Evolutionary conservation across 2,888 invertebrate genomes (phyloP), one percentile per base, ranked within the genome.

Genomic region (Antheraea assamensis): DNA sequence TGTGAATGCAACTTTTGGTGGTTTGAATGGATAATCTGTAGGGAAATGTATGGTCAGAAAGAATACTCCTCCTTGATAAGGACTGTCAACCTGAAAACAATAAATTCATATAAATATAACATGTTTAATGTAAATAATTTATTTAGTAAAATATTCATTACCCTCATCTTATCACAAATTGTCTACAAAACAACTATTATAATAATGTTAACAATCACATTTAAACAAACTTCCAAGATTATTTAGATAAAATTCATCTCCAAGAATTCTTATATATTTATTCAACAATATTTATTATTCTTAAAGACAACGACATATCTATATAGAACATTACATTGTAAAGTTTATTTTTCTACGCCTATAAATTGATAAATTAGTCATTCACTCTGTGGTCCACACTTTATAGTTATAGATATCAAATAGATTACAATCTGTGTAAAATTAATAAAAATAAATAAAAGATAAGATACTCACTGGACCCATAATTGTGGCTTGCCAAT

Each of bases 401-500:
- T 42, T 19, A 52, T 21, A 52, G 2, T 52, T 52, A 21, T 15
- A 1, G 19, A 19, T 52, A 21, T 52, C 49, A 52, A 52, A 4
- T 1, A 52, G 49, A 19, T 21, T 52, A 21, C 2, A 55, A 55
- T n/a, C n/a, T 64, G 30, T 27, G 4, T 3, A 15, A 24, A 24
- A 17, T 30, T 2, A 17, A 64, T 13, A 30, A 17, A 2, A 64
- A 5, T 3, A 30, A 21, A 27, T n/a, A n/a, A n/a, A n/a, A n/a
- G n/a, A n/a, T n/a, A 61, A 75, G 72, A 80, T 95, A 97, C 98
- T 97, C 96, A 98, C 98, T 95, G 99, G 99, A 95, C 99, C 99
- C 99, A 99, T 99, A 94, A 99, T 99, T 96, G 99, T 99, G 95
- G 99, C 99, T 96, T 99, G 99, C 99, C 99, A 99, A 95, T 99